Evolutionary conservation across 2,888 invertebrate species (phyloP).

Genomic region (Eledona agricola): DNA sequence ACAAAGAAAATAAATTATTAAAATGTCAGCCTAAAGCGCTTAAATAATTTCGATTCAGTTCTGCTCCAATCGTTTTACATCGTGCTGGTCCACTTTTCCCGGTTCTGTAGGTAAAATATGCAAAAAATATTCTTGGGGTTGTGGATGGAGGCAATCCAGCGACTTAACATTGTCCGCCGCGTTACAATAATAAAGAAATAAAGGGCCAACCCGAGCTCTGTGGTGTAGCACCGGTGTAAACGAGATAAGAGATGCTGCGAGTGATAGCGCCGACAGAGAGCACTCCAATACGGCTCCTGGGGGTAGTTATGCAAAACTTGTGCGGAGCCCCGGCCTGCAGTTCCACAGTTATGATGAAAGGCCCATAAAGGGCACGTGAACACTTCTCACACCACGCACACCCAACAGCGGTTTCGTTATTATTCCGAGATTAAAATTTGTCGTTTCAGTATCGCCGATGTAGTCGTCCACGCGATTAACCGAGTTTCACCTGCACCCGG

Average conservation of each 20-base stretch:
- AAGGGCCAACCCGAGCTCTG: constrained; percentile 40
- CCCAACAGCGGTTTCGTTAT: constrained; percentile 21
- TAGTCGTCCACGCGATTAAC: too few relatives aligned
- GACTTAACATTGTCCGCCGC: constrained; percentile 47
- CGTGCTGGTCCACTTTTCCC: too few relatives aligned
- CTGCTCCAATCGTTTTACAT: too few relatives aligned
- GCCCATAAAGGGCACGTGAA: constrained; percentile 55
- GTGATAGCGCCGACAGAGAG: constrained; percentile 47
- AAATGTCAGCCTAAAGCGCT: too few relatives aligned
- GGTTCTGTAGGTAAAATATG: too few relatives aligned
- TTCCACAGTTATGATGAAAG: constrained; percentile 58
- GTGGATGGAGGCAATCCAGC: constrained; percentile 35
- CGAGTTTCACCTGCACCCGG: too few relatives aligned
- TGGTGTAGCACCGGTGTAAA: constrained; percentile 35
- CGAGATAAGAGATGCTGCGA: constrained; percentile 48
- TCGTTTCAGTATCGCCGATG: constrained; percentile 17
- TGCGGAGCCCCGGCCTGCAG: constrained; percentile 52
- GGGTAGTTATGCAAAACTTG: constrained; percentile 63
- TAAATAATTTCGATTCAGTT: too few relatives aligned
- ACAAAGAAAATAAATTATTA: too few relatives aligned
- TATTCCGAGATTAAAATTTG: constrained; percentile 27
- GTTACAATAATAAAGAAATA: constrained; percentile 55
- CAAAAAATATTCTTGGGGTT: constrained; percentile 41
- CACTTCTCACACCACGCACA: constrained; percentile 35
- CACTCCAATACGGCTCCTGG: constrained; percentile 57